Percentiles rank a stretch among this genome's conserved stretches.
Conservation (phyloP, 2,113 vertebrate genomes). For the Aix galericulata region DNA sequence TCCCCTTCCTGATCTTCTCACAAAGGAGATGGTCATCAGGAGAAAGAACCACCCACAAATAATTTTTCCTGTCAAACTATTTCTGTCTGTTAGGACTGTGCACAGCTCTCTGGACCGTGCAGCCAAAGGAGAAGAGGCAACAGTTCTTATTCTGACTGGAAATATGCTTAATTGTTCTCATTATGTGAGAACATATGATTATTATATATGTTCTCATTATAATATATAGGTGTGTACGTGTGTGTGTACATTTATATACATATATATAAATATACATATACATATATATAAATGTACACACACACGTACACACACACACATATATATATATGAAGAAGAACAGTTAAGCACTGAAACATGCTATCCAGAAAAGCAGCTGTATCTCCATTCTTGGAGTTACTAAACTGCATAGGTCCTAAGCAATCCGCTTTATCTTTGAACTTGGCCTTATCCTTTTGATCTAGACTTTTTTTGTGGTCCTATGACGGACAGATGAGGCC, state of each 20-base stretch:
- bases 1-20: background rate
- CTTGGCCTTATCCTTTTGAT: background rate
- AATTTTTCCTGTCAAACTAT: background rate
- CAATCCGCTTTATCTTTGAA: background rate
- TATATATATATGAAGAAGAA: background rate
- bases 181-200: too few relatives aligned
- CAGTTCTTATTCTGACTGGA: background rate
- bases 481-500: background rate
- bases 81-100: background rate
- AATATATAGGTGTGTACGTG: too few relatives aligned
- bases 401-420: background rate
- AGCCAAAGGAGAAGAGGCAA: background rate
- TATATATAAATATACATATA: too few relatives aligned
- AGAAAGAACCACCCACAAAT: background rate
- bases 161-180: too few relatives aligned
- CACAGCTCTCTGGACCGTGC: background rate
- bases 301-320: too few relatives aligned
- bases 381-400: background rate
- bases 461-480: background rate
- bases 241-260: too few relatives aligned
- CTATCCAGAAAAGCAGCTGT: background rate
- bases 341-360: background rate
- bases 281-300: too few relatives aligned
- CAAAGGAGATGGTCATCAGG: background rate
- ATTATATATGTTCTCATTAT: too few relatives aligned